These are phyloP conservation scores for Sitobion miscanthi DNA, from an alignment of 1,140 invertebrate genomes.

Conservation along the genomic window DNA sequence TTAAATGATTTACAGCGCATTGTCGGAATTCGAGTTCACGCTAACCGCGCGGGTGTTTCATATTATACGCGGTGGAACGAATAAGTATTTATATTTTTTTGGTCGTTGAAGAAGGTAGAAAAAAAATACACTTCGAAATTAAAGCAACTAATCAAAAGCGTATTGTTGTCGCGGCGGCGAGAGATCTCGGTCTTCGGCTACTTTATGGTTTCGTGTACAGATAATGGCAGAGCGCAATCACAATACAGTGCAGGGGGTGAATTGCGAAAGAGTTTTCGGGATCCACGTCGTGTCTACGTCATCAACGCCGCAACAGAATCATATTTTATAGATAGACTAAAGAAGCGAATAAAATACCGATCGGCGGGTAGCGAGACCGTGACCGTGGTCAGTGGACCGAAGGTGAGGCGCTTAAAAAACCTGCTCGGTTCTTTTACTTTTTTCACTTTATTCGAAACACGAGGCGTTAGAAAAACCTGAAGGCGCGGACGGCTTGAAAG, in stretches of 20 bases:
- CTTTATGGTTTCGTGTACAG: not conserved
- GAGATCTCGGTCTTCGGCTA: not conserved
- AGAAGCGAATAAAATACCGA: too few species aligned
- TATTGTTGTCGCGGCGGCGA: not conserved
- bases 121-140: conserved; percentile 24
- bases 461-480: not conserved
- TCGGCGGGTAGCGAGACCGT: too few species aligned
- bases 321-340: too few species aligned
- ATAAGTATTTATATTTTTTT: not conserved
- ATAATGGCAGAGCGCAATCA: not conserved
- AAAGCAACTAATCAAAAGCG: conserved; percentile 14
- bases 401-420: not conserved
- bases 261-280: not conserved
- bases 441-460: not conserved
- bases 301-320: not conserved
- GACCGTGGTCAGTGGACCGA: too few species aligned
- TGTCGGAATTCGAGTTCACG: not conserved
- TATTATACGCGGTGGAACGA: not conserved
- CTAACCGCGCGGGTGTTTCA: not conserved
- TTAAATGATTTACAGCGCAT: conserved; percentile 22
- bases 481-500: not conserved
- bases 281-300: not conserved
- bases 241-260: not conserved
- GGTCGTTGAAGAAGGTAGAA: not conserved
- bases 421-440: not conserved